Percentiles rank a stretch among this genome's conserved stretches.
Evolutionary conservation across 2,888 invertebrate species (phyloP).

Genomic region (Drosophila hamatofila): DNA sequence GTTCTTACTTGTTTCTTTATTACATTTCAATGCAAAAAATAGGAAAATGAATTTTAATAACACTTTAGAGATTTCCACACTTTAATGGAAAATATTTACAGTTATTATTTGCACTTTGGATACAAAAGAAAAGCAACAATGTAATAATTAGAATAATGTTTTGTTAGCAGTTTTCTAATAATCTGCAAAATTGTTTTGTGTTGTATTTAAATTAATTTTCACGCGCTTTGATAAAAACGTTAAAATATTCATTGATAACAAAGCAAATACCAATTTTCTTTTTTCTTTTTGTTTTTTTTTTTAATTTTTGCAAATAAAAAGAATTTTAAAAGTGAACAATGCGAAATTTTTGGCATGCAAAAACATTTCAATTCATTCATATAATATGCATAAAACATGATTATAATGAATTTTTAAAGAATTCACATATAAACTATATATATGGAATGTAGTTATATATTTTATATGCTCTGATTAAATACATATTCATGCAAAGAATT

Average conservation of each 20-base stretch:
- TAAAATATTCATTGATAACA: slow-evolving; percentile 30
- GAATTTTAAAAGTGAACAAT: slow-evolving; percentile 14
- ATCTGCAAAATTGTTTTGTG: slow-evolving; percentile 13
- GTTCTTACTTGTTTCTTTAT: too few relatives aligned
- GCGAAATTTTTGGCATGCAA: slow-evolving; percentile 12
- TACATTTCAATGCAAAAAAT: too few relatives aligned
- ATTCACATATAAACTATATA: background rate
- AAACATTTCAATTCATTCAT: slow-evolving; percentile 24
- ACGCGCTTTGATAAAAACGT: slow-evolving; percentile 26
- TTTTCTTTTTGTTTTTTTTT: slow-evolving; percentile 16
- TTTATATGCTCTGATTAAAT: background rate
- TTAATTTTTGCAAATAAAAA: background rate
- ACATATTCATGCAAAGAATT: background rate
- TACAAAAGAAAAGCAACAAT: slow-evolving; percentile 15
- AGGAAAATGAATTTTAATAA: background rate
- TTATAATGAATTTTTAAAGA: background rate
- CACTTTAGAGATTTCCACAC: slow-evolving; percentile 1
- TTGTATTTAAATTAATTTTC: slow-evolving; percentile 59
- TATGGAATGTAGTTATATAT: background rate
- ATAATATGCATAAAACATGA: background rate
- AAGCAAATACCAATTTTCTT: slow-evolving; percentile 37
- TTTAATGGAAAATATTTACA: background rate
- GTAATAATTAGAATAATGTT: slow-evolving; percentile 4
- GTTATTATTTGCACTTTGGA: slow-evolving; percentile 3
- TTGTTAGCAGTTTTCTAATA: slow-evolving; percentile 13